These are phyloP conservation scores for Andrena haemorrhoa DNA, from an alignment of 2,888 invertebrate genomes.

Conservation along the genomic window DNA sequence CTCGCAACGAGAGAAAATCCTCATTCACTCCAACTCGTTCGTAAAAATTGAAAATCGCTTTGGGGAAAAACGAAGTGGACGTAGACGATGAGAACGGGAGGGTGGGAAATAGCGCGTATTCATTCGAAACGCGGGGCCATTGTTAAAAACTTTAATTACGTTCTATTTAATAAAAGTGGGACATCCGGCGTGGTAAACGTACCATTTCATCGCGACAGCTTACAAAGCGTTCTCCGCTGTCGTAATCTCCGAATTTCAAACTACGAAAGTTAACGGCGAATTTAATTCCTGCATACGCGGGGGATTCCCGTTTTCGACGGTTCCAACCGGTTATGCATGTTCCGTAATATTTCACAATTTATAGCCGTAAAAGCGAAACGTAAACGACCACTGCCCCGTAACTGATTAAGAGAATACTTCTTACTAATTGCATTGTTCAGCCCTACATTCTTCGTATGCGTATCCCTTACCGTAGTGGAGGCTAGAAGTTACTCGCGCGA, in stretches of 20 bases:
- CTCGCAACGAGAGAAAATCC: background rate
- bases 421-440: background rate
- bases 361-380: background rate
- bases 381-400: background rate
- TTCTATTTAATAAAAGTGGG: conserved; percentile 41
- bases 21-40: background rate
- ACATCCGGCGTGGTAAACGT: conserved; percentile 9
- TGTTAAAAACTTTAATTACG: conserved; percentile 46
- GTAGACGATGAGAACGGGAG: background rate
- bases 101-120: background rate
- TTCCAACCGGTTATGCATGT: background rate
- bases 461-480: background rate
- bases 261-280: conserved; percentile 31
- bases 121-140: conserved; percentile 12
- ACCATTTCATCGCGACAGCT: conserved; percentile 6
- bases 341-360: background rate
- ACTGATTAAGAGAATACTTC: background rate
- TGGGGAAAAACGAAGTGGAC: background rate
- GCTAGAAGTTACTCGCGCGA: background rate
- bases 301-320: background rate
- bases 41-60: conserved; percentile 13
- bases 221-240: background rate
- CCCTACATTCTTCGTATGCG: too few relatives aligned
- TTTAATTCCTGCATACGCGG: conserved; percentile 6
- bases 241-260: conserved; percentile 14